Conservation (phyloP, 2,888 invertebrate genomes). For the Seira musarum region DNA sequence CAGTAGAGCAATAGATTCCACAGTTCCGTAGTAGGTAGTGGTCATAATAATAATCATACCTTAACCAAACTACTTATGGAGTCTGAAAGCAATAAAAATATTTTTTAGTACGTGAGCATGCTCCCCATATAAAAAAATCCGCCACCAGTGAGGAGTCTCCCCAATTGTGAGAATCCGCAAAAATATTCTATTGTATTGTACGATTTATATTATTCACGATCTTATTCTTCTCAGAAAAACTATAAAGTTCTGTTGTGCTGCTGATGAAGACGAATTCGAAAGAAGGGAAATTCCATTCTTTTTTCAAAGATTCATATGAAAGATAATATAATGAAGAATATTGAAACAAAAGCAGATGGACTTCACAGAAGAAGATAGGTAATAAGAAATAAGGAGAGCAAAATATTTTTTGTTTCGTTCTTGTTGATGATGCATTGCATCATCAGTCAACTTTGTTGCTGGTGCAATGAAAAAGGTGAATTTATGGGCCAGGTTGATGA, state of each 20-base stretch:
- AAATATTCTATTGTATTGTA: too few species aligned
- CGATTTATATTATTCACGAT: conserved; percentile 58
- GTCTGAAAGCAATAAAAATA: too few species aligned
- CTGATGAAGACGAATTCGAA: conserved; percentile 28
- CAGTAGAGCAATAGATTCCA: too few species aligned
- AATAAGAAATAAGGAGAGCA: neutral
- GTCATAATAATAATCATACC: too few species aligned
- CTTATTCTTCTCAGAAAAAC: conserved; percentile 34
- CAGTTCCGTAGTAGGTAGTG: too few species aligned
- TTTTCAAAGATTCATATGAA: neutral
- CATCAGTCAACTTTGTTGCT: conserved; percentile 1
- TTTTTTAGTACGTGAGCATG: conserved; percentile 26
- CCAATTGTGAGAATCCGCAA: too few species aligned
- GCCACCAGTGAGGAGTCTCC: conserved; percentile 37
- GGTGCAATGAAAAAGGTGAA: conserved; percentile 55
- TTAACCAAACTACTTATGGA: too few species aligned
- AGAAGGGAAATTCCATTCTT: neutral
- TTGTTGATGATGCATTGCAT: neutral
- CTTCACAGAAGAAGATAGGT: too few species aligned
- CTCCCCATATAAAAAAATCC: too few species aligned
- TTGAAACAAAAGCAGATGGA: conserved; percentile 45
- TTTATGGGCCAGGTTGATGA: conserved; percentile 60
- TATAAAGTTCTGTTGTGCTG: conserved; percentile 35
- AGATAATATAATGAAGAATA: neutral
- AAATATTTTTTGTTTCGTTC: neutral